These are phyloP conservation scores for Monochamus saltuarius DNA, from an alignment of 1,140 invertebrate species.

Conservation along the genomic window DNA sequence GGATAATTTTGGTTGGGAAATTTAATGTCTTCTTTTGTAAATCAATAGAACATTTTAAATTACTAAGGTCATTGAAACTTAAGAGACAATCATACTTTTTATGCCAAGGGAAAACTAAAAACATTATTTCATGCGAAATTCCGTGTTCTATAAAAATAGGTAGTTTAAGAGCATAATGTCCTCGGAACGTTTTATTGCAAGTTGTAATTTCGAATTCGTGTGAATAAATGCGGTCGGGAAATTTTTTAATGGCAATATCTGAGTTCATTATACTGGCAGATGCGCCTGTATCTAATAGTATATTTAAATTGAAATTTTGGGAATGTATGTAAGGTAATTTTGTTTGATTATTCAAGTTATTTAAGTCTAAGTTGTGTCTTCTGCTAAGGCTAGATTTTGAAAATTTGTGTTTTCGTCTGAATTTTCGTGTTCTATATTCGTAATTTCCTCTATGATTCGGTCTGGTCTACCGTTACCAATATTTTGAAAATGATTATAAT, in stretches of 20 bases:
- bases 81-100: neutral
- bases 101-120: constrained; percentile 10
- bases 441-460: neutral
- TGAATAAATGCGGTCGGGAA: neutral
- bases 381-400: neutral
- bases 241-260: constrained; percentile 11
- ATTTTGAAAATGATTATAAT: neutral
- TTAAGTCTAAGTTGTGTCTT: constrained; percentile 13
- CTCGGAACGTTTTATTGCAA: constrained; percentile 5
- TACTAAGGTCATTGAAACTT: neutral
- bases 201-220: constrained; percentile 7
- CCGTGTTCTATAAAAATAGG: constrained; percentile 5
- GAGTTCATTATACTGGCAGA: constrained; percentile 13
- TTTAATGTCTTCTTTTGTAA: constrained; percentile 4
- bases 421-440: neutral
- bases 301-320: constrained; percentile 2
- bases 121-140: constrained; percentile 3
- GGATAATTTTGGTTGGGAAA: no score
- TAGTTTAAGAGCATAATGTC: constrained; percentile 1
- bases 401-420: neutral
- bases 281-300: constrained; percentile 9
- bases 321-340: neutral
- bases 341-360: constrained; percentile 1
- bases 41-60: constrained; percentile 1
- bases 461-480: neutral